Conservation (phyloP, 2,797 vertebrate species). For the Coregonus ussuriensis region DNA sequence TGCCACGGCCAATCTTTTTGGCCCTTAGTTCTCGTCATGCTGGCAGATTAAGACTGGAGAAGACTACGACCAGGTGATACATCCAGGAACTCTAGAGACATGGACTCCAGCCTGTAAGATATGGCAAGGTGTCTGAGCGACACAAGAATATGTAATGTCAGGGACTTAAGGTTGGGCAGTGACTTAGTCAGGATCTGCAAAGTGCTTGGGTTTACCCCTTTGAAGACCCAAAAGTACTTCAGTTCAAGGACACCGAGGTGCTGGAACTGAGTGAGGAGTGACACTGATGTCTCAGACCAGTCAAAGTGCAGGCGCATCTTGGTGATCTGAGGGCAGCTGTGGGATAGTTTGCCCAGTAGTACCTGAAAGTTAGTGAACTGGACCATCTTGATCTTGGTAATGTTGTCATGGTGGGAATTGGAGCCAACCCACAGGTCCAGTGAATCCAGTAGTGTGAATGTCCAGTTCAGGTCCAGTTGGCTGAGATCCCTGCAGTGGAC, state of each 20-base stretch:
- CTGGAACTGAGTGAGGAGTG: conserved; percentile 78
- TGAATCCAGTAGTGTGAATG: conserved; percentile 80
- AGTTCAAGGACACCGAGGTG: conserved; percentile 82
- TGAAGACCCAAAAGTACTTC: conserved; percentile 87
- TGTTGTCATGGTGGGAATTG: conserved; percentile 80
- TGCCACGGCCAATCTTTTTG: conserved; percentile 83
- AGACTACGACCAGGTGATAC: conserved; percentile 82
- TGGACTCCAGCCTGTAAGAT: conserved; percentile 82
- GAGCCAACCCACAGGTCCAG: conserved; percentile 76
- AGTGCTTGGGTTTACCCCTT: conserved; percentile 77
- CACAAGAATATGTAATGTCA: conserved; percentile 82
- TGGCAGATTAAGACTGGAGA: conserved; percentile 79
- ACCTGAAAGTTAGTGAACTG: conserved; percentile 82
- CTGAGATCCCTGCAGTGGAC: conserved; percentile 82
- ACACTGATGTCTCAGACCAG: conserved; percentile 81
- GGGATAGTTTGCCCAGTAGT: conserved; percentile 75
- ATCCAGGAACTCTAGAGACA: conserved; percentile 80
- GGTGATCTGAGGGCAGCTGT: conserved; percentile 75
- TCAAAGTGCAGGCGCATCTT: conserved; percentile 83
- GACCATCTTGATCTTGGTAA: conserved; percentile 83
- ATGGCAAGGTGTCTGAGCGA: conserved; percentile 81
- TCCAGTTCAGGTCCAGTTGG: conserved; percentile 85
- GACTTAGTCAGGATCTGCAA: conserved; percentile 77
- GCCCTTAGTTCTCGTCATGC: conserved; percentile 78
- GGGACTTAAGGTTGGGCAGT: conserved; percentile 78